Base-by-base conservation (phyloP, 2,113 vertebrate genomes). In the Petaurus breviceps region DNA sequence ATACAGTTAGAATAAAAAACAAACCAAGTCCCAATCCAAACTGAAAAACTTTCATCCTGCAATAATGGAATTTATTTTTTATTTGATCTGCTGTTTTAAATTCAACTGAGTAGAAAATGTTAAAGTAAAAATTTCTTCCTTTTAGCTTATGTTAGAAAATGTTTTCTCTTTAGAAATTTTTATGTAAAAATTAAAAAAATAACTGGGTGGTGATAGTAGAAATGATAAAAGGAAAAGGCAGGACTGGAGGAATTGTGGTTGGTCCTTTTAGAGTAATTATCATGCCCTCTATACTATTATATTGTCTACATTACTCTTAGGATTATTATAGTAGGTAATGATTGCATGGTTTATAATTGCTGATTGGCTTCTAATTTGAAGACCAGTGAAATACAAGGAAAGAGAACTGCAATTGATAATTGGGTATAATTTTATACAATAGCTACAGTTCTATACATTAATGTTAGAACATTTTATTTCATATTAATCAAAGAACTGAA, bases 21-120 rank as follows among this genome's bases (percentile, higher is more conserved):
- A 49, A 49, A 49, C 47, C 47, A 49, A 49, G 12, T 7, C 16
- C 19, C 68, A 43, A 23, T n/a, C n/a, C 68, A 7, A 84, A 43
- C 22, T 37, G 8, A 95, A 77, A 24, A 77, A 14, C 25, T 57
- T 97, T 97, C 94, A 46, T 91, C 92, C 19, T 31, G 50, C 68
- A 90, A 12, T 89, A 96, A 47, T 95, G 0, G 25, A 94, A 28
- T 95, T 94, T 94, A 94, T 94, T 19, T 55, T 46, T 9, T 55
- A 4, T 9, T 89, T 95, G 92, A 19, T 54, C 7, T 92, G 3
- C 91, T 77, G 1, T 0, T 11, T 51, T 77, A 28, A 1, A 19
- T 43, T 51, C 0, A 12, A 26, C 2, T 7, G 90, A 90, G 12
- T 52, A 53, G 23, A 93, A 93, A 12, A 52, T 52, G 61, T 25